phyloP scores from a whole-genome alignment of 2,888 invertebrate species.

The Antitype chi region DNA sequence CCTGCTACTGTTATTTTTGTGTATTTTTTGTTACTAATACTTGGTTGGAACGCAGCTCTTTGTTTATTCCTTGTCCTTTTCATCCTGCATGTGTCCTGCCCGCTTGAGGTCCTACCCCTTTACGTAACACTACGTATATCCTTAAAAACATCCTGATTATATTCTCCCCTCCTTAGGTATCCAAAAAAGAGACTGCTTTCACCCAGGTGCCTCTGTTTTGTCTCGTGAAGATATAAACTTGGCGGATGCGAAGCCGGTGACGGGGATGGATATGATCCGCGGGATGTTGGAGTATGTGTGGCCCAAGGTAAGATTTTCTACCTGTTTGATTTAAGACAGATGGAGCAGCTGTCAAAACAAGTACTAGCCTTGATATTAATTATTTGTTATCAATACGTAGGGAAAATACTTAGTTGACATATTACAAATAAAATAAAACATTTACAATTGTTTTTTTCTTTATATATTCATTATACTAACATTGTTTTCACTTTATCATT shows the following conservation, averaged over 20 bases:
- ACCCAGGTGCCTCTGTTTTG: slow-evolving; percentile 95
- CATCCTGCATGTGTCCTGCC: slow-evolving; percentile 67
- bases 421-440: not conserved
- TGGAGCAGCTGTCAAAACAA: slow-evolving; percentile 29
- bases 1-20: slow-evolving; percentile 38
- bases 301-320: slow-evolving; percentile 93
- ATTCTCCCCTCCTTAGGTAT: slow-evolving; percentile 86
- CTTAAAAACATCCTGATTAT: slow-evolving; percentile 67
- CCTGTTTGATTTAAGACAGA: slow-evolving; percentile 1
- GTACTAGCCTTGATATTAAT: slow-evolving; percentile 28
- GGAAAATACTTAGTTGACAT: not conserved
- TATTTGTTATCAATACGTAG: not conserved
- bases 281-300: slow-evolving; percentile 98
- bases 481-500: not conserved
- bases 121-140: slow-evolving; percentile 54
- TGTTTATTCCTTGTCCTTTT: slow-evolving; percentile 55
- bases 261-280: slow-evolving; percentile 94
- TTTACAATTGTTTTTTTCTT: not conserved
- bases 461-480: not conserved
- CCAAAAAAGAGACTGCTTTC: slow-evolving; percentile 96
- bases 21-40: slow-evolving; percentile 80
- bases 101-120: slow-evolving; percentile 60
- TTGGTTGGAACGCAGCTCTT: slow-evolving; percentile 88
- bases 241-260: slow-evolving; percentile 91
- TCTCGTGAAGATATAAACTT: slow-evolving; percentile 92